A percentile compares a stretch with the other conserved stretches of the same genome.
Conservation (phyloP, 2,888 invertebrate species). For the Heliconius sara region DNA sequence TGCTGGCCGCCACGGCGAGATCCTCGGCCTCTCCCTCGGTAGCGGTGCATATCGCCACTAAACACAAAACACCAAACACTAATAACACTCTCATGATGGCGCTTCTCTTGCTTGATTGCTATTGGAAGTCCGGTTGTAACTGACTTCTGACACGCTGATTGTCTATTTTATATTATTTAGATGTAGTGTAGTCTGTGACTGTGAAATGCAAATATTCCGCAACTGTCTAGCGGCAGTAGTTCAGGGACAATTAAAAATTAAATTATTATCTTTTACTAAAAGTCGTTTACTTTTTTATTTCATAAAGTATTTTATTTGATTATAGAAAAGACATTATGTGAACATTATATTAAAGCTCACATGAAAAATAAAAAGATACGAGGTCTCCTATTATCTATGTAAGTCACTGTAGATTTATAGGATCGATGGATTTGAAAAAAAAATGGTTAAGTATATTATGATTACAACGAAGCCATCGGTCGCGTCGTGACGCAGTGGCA, state of each 20-base stretch:
- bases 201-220: conserved; percentile 74
- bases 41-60: conserved; percentile 68
- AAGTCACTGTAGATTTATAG: background rate
- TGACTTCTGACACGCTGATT: conserved; percentile 68
- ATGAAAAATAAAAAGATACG: background rate
- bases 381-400: background rate
- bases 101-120: conserved; percentile 51
- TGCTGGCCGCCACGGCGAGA: conserved; percentile 80
- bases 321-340: background rate
- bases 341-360: background rate
- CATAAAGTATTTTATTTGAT: too few species aligned
- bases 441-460: too few species aligned
- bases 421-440: background rate
- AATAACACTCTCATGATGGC: conserved; percentile 68
- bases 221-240: conserved; percentile 69
- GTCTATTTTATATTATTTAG: conserved; percentile 76
- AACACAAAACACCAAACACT: conserved; percentile 68
- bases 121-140: conserved; percentile 75
- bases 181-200: conserved; percentile 59
- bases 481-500: too few species aligned
- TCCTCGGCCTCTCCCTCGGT: conserved; percentile 63
- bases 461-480: too few species aligned
- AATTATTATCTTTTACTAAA: conserved; percentile 33
- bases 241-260: conserved; percentile 67
- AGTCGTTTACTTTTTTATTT: conserved; percentile 1